These are phyloP conservation scores for Isaurus tuberculatus DNA, from an alignment of 92 coral and sea anemone genomes.

Conservation along the genomic window DNA sequence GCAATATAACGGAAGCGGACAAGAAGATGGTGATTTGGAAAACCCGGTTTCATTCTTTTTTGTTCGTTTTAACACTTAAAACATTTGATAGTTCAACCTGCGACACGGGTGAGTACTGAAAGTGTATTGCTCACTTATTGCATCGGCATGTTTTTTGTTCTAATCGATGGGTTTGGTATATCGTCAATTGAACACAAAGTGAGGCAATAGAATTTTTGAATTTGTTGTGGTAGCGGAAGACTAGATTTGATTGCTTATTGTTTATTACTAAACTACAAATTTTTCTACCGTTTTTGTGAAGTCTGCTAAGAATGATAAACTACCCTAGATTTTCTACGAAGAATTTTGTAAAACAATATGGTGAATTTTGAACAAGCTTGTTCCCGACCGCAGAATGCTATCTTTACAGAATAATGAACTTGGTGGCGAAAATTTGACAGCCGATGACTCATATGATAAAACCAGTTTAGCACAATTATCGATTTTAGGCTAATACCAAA, in stretches of 20 bases:
- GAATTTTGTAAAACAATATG: neutral
- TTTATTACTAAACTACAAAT: conserved; percentile 5
- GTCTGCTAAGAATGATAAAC: neutral
- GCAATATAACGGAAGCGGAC: conserved; percentile 40
- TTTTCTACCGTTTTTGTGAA: neutral
- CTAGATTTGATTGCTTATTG: neutral
- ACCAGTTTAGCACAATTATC: conserved; percentile 13
- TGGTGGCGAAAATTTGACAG: conserved; percentile 27
- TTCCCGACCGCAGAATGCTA: conserved; percentile 25
- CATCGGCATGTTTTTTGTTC: neutral
- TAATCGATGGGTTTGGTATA: neutral
- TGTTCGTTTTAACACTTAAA: conserved; percentile 15
- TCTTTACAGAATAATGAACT: neutral
- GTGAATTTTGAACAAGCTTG: neutral
- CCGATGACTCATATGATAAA: conserved; percentile 10
- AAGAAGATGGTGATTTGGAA: conserved; percentile 35
- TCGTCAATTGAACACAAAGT: neutral
- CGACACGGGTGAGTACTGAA: conserved; percentile 11
- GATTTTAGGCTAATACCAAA: neutral
- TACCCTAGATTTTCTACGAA: neutral
- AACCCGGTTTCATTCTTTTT: neutral
- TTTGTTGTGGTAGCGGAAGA: conserved; percentile 23
- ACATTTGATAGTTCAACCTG: conserved; percentile 8
- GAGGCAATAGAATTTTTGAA: neutral
- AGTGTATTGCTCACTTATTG: neutral